Percentiles rank a stretch among this genome's conserved stretches.
These are phyloP conservation scores for Reticulitermes speratus DNA, from an alignment of 1,140 invertebrate genomes.

Conservation along the genomic window DNA sequence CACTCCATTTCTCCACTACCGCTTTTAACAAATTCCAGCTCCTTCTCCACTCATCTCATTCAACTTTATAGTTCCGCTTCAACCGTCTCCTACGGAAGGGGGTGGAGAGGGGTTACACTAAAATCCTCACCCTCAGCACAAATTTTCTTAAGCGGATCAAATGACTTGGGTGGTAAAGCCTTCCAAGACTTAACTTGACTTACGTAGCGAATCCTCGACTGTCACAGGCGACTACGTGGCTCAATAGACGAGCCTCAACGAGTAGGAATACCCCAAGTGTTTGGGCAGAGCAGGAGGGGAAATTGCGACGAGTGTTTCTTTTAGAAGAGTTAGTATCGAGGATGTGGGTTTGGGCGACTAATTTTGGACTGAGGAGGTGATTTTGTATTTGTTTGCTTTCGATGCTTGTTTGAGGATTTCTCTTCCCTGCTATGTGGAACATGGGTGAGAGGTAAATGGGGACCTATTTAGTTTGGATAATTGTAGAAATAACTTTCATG, in stretches of 20 bases:
- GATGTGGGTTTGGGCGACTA: background rate
- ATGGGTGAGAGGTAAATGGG: background rate
- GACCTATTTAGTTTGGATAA: too few relatives aligned
- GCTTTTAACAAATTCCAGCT: slow-evolving; percentile 3
- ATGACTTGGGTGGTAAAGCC: slow-evolving; percentile 37
- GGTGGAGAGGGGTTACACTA: background rate
- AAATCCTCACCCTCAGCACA: slow-evolving; percentile 33
- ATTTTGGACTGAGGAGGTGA: background rate
- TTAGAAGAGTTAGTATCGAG: background rate
- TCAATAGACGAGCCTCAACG: slow-evolving; percentile 22
- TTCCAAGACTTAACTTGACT: slow-evolving; percentile 36
- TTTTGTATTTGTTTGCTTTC: slow-evolving; percentile 20
- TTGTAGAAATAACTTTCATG: too few relatives aligned
- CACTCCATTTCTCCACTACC: slow-evolving; percentile 5
- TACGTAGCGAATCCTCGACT: slow-evolving; percentile 31
- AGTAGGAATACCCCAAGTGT: background rate
- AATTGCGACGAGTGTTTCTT: background rate
- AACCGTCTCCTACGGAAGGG: background rate
- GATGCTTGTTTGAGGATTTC: background rate
- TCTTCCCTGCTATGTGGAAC: background rate
- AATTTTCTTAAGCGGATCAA: slow-evolving; percentile 40
- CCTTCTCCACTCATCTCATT: slow-evolving; percentile 22
- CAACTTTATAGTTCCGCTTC: slow-evolving; percentile 28
- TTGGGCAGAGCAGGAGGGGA: background rate
- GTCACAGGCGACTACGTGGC: slow-evolving; percentile 30